Conservation (phyloP, 2,888 invertebrate species). For the Cerastis leucographa region DNA sequence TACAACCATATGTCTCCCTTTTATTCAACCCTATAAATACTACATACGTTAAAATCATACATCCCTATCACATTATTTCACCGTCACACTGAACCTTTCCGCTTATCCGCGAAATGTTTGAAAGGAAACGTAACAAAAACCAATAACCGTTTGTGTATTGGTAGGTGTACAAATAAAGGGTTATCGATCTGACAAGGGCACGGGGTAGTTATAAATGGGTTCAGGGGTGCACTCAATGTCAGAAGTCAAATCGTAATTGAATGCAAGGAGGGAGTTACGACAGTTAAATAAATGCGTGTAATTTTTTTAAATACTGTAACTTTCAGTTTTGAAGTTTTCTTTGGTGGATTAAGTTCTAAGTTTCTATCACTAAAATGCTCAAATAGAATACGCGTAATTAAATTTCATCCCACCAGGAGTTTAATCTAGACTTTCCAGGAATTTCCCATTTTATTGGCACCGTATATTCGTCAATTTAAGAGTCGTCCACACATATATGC, state of each 20-base stretch:
- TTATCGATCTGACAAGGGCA: constrained; percentile 70
- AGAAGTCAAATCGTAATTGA: constrained; percentile 62
- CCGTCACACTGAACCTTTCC: constrained; percentile 48
- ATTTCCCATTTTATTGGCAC: constrained; percentile 62
- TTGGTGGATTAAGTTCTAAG: not conserved
- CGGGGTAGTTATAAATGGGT: constrained; percentile 50
- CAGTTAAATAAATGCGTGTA: constrained; percentile 54
- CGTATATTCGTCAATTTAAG: constrained; percentile 67
- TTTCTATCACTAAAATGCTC: not conserved
- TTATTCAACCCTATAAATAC: not conserved
- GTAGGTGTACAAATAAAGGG: constrained; percentile 62
- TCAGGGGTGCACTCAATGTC: constrained; percentile 60
- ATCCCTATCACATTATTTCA: constrained; percentile 17
- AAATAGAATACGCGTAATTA: not conserved
- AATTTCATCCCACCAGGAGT: not conserved
- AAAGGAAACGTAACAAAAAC: constrained; percentile 55
- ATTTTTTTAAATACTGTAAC: constrained; percentile 22
- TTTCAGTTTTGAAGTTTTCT: constrained; percentile 20
- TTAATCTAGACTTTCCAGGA: constrained; percentile 19
- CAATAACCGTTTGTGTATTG: constrained; percentile 57
- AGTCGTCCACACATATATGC: constrained; percentile 57
- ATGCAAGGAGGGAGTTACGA: constrained; percentile 44
- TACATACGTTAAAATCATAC: constrained; percentile 19
- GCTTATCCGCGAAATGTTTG: constrained; percentile 31
- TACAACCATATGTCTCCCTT: not conserved